A percentile compares a stretch with the other conserved stretches of the same genome.
Conservation (phyloP, 2,888 invertebrate species). For the Amorpha juglandis region DNA sequence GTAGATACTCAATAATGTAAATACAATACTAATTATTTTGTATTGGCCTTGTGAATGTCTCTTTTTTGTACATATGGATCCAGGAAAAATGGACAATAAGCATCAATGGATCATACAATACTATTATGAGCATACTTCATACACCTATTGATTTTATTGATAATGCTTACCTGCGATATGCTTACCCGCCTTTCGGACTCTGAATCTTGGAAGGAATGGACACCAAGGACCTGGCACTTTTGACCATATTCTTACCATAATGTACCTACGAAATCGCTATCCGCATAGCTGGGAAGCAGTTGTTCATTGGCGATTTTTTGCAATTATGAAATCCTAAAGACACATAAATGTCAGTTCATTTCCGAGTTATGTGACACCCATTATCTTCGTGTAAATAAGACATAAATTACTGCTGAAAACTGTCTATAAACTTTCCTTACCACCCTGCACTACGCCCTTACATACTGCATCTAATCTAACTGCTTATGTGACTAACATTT, state of each 20-base stretch:
- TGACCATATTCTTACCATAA: background rate
- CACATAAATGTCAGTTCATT: too few relatives aligned
- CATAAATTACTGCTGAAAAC: background rate
- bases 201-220: background rate
- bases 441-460: background rate
- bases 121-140: background rate
- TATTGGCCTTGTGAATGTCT: background rate
- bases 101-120: background rate
- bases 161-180: background rate
- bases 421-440: background rate
- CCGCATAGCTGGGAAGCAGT: too few relatives aligned
- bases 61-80: background rate
- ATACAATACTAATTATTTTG: background rate
- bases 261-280: too few relatives aligned
- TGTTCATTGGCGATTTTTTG: too few relatives aligned
- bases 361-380: background rate
- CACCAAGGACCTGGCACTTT: background rate
- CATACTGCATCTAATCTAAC: background rate
- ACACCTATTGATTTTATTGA: background rate
- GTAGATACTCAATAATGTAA: too few relatives aligned
- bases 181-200: background rate
- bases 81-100: background rate
- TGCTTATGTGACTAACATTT: conserved; percentile 15
- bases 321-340: too few relatives aligned
- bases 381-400: background rate